Evolutionary conservation across 2,888 invertebrate genomes (phyloP).

Genomic region (Alloplasta piceator): DNA sequence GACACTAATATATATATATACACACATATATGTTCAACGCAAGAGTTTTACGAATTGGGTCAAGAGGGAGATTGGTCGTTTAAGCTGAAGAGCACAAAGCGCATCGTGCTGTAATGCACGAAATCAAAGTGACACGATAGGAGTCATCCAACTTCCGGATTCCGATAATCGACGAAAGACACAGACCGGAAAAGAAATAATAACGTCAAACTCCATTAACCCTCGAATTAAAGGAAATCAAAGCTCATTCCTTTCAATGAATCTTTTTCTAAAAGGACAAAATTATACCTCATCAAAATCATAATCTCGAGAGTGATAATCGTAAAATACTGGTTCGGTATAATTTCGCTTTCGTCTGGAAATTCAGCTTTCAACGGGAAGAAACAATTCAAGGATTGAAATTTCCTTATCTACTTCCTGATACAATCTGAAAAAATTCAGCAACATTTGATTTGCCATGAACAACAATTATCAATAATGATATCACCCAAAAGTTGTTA

Average conservation of each 20-base stretch:
- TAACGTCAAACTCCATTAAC: not conserved
- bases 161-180: constrained; percentile 13
- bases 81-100: constrained; percentile 69
- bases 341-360: too few relatives aligned
- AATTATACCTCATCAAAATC: not conserved
- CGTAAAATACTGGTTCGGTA: too few relatives aligned
- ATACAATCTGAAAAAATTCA: too few relatives aligned
- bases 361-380: too few relatives aligned
- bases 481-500: too few relatives aligned
- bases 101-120: not conserved
- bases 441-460: too few relatives aligned
- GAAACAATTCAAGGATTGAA: too few relatives aligned
- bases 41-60: constrained; percentile 77
- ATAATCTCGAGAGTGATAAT: too few relatives aligned
- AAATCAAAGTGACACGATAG: constrained; percentile 34
- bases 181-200: constrained; percentile 26
- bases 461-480: too few relatives aligned
- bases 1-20: constrained; percentile 9
- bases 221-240: not conserved
- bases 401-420: too few relatives aligned
- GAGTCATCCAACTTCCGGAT: constrained; percentile 29
- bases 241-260: not conserved
- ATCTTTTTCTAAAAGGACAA: not conserved
- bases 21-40: constrained; percentile 19
- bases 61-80: constrained; percentile 79